Base-by-base conservation (phyloP, 2,888 invertebrate genomes). In the Tachina lurida region DNA sequence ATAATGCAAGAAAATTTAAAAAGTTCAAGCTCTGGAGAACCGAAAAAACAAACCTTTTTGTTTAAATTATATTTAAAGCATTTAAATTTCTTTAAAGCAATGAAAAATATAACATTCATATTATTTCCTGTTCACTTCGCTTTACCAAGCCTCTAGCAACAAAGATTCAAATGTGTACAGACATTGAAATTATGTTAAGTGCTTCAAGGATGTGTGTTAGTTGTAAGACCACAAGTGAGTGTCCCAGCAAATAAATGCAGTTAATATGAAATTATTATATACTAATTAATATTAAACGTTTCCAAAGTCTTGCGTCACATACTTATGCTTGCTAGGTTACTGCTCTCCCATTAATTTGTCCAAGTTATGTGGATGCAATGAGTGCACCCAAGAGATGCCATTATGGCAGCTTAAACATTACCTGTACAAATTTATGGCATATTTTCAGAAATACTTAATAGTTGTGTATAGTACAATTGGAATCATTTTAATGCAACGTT, bases 401-500 rank as follows among this genome's bases (percentile, higher is more conserved):
- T 70, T 54, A 70, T 70, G 31, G 49, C 49, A 52, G 67, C 39
- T 52, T 19, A 17, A 62, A 67, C 10, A 52, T 43, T 56, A 54
- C 54, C 17, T 54, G 15, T 12, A 3, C 70, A 56, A 70, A 70
- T 70, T 56, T 58, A 58, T 41, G 43, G 41, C 17, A 31, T 43
- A 43, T n/a, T 15, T 15, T 71, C 10, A 12, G 10, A 58, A 58
- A 22, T 56, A 71, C 45, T 17, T 45, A 58, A 58, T 31, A 58
- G 45, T 45, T 58, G 31, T 45, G 3, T 47, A 10, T 52, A 39
- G 0, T 68, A 41, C 22, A 47, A 45, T 7, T 47, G 71, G 31
- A 47, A n/a, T 58, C 17, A 13, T n/a, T 58, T 45, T 22, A 19
- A 47, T 2, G 8, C 58, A 47, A 45, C 56, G 12, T 71, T 47